Evolutionary conservation across 2,797 vertebrate species (phyloP).

Genomic region (Danio kyathit): DNA sequence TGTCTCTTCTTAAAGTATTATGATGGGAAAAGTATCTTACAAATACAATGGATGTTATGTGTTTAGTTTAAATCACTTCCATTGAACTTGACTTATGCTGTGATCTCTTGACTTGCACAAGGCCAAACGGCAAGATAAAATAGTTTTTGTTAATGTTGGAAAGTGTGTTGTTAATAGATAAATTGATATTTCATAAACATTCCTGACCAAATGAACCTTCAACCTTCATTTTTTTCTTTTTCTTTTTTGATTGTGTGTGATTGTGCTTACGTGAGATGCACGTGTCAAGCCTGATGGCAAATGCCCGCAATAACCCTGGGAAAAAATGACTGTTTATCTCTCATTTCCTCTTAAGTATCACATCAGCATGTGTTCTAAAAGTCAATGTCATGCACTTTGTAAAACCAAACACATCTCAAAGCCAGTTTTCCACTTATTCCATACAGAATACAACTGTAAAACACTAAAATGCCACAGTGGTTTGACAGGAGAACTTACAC

Average conservation of each 20-base stretch:
- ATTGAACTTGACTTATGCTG: slow-evolving; percentile 22
- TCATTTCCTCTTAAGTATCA: slow-evolving; percentile 37
- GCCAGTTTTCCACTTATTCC: background rate
- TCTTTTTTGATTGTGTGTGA: background rate
- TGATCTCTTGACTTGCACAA: slow-evolving; percentile 26
- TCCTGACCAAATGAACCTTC: slow-evolving; percentile 21
- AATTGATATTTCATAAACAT: slow-evolving; percentile 44
- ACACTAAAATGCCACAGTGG: background rate
- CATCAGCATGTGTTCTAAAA: slow-evolving; percentile 17
- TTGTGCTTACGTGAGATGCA: slow-evolving; percentile 17
- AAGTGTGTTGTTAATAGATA: slow-evolving; percentile 35
- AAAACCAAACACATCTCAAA: background rate
- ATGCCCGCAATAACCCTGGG: background rate
- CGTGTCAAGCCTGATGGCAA: background rate
- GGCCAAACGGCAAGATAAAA: slow-evolving; percentile 11
- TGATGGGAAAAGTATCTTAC: slow-evolving; percentile 11
- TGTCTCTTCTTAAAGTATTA: slow-evolving; percentile 22
- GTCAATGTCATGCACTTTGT: background rate
- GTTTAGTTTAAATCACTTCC: slow-evolving; percentile 24
- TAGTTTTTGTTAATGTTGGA: slow-evolving; percentile 49
- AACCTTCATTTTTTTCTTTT: background rate
- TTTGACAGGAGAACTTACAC: slow-evolving; percentile 1
- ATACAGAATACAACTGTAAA: background rate
- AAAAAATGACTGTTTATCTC: slow-evolving; percentile 9
- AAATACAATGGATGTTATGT: slow-evolving; percentile 37